phyloP scores from a whole-genome alignment of 1,140 invertebrate genomes.

The Drosophila nebulosa region DNA sequence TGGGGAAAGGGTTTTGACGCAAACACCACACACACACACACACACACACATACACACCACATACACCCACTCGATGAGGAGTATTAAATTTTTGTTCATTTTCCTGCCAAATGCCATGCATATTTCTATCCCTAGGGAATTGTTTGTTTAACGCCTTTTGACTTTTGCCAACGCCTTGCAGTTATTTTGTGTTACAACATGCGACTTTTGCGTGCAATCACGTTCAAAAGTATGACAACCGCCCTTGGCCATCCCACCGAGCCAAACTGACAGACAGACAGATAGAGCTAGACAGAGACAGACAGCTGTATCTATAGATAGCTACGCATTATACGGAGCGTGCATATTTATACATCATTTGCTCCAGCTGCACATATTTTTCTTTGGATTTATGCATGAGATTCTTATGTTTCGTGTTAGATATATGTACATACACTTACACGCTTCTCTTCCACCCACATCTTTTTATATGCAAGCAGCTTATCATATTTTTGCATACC shows the following conservation, averaged over 20 bases:
- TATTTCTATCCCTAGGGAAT: constrained; percentile 33
- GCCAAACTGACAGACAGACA: constrained; percentile 2
- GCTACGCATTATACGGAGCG: constrained; percentile 36
- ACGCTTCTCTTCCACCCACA: constrained; percentile 18
- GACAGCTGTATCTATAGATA: constrained; percentile 43
- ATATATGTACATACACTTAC: neutral
- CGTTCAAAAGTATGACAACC: constrained; percentile 28
- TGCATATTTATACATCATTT: constrained; percentile 59
- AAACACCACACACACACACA: neutral
- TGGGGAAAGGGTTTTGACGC: constrained; percentile 3
- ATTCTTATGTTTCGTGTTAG: constrained; percentile 18
- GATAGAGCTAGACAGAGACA: neutral
- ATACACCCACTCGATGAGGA: neutral
- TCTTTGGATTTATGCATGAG: constrained; percentile 57
- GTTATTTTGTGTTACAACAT: constrained; percentile 56
- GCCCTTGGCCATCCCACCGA: constrained; percentile 1
- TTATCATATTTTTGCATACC: constrained; percentile 70
- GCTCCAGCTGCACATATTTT: constrained; percentile 30
- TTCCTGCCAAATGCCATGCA: constrained; percentile 7
- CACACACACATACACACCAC: neutral
- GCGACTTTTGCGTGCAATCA: constrained; percentile 53
- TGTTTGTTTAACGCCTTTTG: constrained; percentile 33
- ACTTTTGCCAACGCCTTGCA: constrained; percentile 37
- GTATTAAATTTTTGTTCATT: neutral
- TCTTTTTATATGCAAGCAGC: constrained; percentile 50